phyloP scores from a whole-genome alignment of 2,113 vertebrate genomes.

The Excalfactoria chinensis region DNA sequence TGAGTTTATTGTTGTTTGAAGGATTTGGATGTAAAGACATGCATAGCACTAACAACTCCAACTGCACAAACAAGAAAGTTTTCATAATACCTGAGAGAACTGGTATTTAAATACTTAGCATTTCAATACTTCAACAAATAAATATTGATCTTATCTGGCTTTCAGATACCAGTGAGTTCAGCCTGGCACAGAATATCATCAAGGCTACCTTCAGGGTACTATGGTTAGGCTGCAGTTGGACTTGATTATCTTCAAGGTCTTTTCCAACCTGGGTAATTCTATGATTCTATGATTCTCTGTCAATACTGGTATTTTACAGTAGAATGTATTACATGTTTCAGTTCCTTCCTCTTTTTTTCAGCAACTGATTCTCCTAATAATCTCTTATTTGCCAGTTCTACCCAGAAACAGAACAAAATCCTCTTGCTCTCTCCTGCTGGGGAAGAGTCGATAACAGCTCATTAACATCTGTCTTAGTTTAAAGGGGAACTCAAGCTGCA shows the following conservation, averaged over 20 bases:
- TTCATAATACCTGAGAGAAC: slow-evolving; percentile 26
- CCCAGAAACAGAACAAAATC: background rate
- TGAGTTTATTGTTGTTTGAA: no score
- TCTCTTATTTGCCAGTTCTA: background rate
- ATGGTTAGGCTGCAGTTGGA: no score
- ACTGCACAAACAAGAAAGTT: slow-evolving; percentile 6
- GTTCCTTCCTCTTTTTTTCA: background rate
- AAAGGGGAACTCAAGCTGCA: background rate
- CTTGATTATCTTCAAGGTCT: no score
- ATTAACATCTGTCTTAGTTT: slow-evolving; percentile 50
- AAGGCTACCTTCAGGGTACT: background rate
- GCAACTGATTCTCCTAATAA: background rate
- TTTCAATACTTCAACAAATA: background rate
- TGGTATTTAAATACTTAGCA: background rate
- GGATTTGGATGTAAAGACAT: slow-evolving; percentile 3
- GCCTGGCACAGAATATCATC: background rate
- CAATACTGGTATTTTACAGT: background rate
- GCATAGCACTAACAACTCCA: slow-evolving; percentile 15
- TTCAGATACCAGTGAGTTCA: background rate
- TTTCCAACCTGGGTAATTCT: no score
- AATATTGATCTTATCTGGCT: background rate
- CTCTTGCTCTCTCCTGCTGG: background rate
- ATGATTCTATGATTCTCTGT: no score
- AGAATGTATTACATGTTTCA: background rate
- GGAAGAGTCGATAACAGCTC: background rate